Evolutionary conservation across 2,113 vertebrate species (phyloP), one percentile per base, ranked within the genome.

Genomic region (Thryonomys swinderianus): DNA sequence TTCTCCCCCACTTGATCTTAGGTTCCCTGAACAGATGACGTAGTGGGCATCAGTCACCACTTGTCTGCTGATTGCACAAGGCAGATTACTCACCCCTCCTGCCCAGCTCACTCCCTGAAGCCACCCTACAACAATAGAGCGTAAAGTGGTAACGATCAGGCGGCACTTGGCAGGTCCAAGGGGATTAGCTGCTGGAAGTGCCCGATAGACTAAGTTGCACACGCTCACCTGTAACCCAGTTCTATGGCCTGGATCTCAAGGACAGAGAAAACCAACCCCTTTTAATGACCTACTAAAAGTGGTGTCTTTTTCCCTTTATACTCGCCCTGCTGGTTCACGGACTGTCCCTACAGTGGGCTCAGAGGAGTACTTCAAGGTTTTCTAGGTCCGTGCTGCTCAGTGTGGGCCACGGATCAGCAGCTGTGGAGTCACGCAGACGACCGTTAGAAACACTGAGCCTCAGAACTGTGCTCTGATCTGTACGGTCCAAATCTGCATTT

Each of bases 201-300:
- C 53, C 95, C 85, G 69, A 91, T 84, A 94, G 82, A 21, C 80
- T 76, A 10, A 57, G 57, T n/a, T 69, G 82, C 86, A 81, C 79
- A 91, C 42, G 51, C 59, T 94, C 83, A 95, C 95, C 90, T 84
- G 30, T 74, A 59, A 94, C 85, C 91, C 69, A 94, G 76, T 94
- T 96, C 61, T 59, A 8, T 96, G 86, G 80, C 95, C 95, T 86
- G 61, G 74, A 94, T 96, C 95, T 97, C 95, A 89, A 96, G 94
- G 74, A 79, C 93, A 95, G 48, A 25, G 17, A 42, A 37, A 37
- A 59, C 42, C 37, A n/a, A 20, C 59, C 53, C 42, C 93, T 87
- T 88, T 66, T 27, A 74, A 37, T 85, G 81, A 67, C 88, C 92
- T 91, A 48, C 40, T 34, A 95, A 96, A 86, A 14, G 8, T 21